phyloP scores from a whole-genome alignment of 1,140 invertebrate species.

The Drosophila tsacasi region DNA sequence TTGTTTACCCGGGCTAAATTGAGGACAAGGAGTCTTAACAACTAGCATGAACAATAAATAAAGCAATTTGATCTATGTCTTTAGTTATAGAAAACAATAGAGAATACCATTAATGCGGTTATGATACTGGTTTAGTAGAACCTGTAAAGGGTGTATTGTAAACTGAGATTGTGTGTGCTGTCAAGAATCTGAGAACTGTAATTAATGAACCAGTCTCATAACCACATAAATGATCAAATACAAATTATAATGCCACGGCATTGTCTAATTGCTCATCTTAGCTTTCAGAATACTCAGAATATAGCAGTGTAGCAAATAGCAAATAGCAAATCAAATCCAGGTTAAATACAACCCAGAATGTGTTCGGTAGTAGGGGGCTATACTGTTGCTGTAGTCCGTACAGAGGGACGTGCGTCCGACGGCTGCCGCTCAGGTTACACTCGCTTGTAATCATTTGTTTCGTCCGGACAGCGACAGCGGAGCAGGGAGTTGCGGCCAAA shows the following conservation, averaged over 20 bases:
- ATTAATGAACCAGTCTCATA: not conserved
- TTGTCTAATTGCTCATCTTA: not conserved
- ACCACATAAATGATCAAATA: not conserved
- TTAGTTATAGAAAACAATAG: too few species aligned
- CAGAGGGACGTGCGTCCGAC: constrained; percentile 30
- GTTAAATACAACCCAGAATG: not conserved
- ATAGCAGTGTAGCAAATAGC: too few species aligned
- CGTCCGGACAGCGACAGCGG: constrained; percentile 64
- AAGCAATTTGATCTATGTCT: too few species aligned
- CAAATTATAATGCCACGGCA: not conserved
- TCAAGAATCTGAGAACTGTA: not conserved
- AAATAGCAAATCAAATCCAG: not conserved
- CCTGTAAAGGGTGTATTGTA: too few species aligned
- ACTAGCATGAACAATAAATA: too few species aligned
- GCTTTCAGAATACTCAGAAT: not conserved
- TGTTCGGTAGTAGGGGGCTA: not conserved
- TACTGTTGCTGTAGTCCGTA: constrained; percentile 25
- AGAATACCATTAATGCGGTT: too few species aligned
- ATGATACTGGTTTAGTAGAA: too few species aligned
- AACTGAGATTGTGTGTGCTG: too few species aligned
- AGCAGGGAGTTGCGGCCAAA: constrained; percentile 49
- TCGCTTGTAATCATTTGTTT: constrained; percentile 81
- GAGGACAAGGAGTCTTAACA: not conserved
- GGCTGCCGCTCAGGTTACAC: constrained; percentile 74
- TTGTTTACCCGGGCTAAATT: not conserved